Evolutionary conservation across 2,113 vertebrate species (phyloP).

Genomic region (Hiodon tergisus): DNA sequence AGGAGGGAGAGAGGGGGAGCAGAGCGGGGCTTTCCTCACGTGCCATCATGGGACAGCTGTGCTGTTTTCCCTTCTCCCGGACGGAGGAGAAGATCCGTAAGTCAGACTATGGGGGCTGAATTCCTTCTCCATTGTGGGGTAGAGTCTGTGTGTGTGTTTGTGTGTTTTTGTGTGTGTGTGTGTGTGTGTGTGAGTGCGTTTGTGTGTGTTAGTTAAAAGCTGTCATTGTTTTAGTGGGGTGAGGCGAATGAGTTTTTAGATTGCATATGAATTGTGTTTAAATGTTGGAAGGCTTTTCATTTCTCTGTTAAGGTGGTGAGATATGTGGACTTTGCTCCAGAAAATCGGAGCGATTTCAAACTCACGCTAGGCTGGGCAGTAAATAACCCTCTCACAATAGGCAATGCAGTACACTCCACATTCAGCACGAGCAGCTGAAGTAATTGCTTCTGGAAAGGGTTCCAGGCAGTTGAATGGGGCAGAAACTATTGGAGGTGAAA

Average conservation of each 20-base stretch:
- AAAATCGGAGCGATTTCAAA: too few relatives aligned
- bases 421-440: not conserved
- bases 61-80: constrained; percentile 89
- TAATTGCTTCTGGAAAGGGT: not conserved
- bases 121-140: not conserved
- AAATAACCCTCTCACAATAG: too few relatives aligned
- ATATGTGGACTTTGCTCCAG: not conserved
- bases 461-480: too few relatives aligned
- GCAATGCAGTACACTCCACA: not conserved
- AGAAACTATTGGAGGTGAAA: constrained; percentile 3
- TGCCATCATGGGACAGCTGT: constrained; percentile 89
- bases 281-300: not conserved
- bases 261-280: not conserved
- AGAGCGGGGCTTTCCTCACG: constrained; percentile 31
- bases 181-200: too few relatives aligned
- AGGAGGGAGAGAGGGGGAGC: constrained; percentile 38
- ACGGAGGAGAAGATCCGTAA: constrained; percentile 88
- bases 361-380: not conserved
- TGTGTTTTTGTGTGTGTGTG: constrained; percentile 5
- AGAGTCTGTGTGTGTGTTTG: not conserved
- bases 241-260: not conserved
- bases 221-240: not conserved
- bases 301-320: not conserved
- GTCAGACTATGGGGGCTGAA: constrained; percentile 39
- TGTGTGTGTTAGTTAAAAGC: not conserved